phyloP scores from a whole-genome alignment of 1,140 invertebrate genomes.

The Drosophila jambulina region DNA sequence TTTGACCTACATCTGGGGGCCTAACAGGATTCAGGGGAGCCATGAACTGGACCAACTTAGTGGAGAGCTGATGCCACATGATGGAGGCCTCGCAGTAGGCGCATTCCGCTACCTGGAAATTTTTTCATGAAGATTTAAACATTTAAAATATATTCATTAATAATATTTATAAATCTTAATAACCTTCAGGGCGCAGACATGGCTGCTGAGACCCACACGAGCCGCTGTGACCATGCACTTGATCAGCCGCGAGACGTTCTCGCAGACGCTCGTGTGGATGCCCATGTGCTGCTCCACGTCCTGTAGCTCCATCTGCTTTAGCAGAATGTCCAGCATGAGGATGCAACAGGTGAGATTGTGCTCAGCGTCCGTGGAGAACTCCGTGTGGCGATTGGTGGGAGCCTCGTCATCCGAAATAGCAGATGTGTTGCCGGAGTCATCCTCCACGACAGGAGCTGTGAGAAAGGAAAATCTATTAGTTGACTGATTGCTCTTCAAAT shows the following conservation, averaged over 20 bases:
- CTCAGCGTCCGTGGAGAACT: conserved; percentile 89
- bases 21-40: conserved; percentile 90
- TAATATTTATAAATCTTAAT: too few relatives aligned
- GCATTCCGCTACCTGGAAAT: conserved; percentile 88
- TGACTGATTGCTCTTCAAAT: too few relatives aligned
- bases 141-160: not conserved
- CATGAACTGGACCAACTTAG: conserved; percentile 92
- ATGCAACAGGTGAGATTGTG: conserved; percentile 96
- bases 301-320: conserved; percentile 99
- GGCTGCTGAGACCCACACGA: conserved; percentile 89
- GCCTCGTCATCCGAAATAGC: conserved; percentile 90
- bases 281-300: conserved; percentile 93
- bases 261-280: conserved; percentile 91
- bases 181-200: conserved; percentile 88
- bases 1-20: conserved; percentile 89
- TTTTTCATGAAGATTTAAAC: not conserved
- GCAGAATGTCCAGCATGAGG: conserved; percentile 97
- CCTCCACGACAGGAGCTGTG: conserved; percentile 88
- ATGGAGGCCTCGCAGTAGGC: conserved; percentile 96
- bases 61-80: conserved; percentile 96
- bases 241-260: conserved; percentile 91
- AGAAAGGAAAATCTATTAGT: not conserved
- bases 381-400: conserved; percentile 87
- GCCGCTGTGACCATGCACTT: conserved; percentile 92
- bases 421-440: conserved; percentile 89